These are phyloP conservation scores for Drosophila acutilabella DNA, from an alignment of 2,888 invertebrate genomes.

Conservation along the genomic window DNA sequence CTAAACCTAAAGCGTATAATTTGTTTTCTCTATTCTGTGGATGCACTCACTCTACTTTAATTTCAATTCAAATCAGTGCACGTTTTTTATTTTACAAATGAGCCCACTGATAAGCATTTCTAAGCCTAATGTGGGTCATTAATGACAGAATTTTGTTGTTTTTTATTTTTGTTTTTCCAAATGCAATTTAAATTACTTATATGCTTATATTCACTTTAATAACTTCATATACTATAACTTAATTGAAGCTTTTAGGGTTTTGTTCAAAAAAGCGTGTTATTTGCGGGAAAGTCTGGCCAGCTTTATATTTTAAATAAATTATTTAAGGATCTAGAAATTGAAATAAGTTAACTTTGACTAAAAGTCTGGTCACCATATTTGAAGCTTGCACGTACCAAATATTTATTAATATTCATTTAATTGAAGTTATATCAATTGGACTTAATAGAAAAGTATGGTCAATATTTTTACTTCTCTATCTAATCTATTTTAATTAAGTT, in stretches of 20 bases:
- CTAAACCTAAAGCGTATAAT: conserved; percentile 16
- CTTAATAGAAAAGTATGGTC: too few species aligned
- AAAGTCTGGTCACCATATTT: not conserved
- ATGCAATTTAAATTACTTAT: conserved; percentile 47
- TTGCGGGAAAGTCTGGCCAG: too few species aligned
- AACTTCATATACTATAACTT: conserved; percentile 14
- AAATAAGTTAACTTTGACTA: too few species aligned
- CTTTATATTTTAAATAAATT: too few species aligned
- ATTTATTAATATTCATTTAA: too few species aligned
- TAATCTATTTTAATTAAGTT: too few species aligned
- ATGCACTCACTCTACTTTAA: conserved; percentile 23
- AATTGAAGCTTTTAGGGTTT: not conserved
- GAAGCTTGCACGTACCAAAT: not conserved
- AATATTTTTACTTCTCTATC: too few species aligned
- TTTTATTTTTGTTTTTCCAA: conserved; percentile 18
- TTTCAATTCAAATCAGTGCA: conserved; percentile 59
- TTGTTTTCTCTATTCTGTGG: conserved; percentile 31
- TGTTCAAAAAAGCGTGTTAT: not conserved
- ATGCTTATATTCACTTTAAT: not conserved
- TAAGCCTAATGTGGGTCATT: conserved; percentile 66
- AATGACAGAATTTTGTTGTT: conserved; percentile 12
- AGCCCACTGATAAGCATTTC: conserved; percentile 56
- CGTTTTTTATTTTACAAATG: conserved; percentile 41
- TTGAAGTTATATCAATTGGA: too few species aligned
- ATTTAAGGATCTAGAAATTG: too few species aligned